Percentiles rank a stretch among this genome's conserved stretches.
Conservation (phyloP, 2,113 vertebrate genomes). For the pig (Sus scrofa) region DNA sequence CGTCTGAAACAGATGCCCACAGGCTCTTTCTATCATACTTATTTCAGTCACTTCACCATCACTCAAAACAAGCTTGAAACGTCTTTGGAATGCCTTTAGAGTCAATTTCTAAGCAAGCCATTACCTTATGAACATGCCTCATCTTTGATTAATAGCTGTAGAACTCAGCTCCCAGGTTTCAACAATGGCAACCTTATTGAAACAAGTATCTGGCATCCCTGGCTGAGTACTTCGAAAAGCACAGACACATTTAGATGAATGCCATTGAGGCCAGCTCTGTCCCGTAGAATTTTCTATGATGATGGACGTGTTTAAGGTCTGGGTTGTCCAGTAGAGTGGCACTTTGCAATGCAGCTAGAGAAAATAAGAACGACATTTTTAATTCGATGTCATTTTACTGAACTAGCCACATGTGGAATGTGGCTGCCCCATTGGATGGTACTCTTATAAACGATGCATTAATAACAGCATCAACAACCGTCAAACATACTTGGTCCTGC, state of each 20-base stretch:
- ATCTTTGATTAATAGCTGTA: neutral
- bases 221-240: neutral
- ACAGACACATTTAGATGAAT: neutral
- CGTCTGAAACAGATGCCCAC: neutral
- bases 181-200: neutral
- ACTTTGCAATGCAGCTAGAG: neutral
- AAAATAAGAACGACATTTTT: neutral
- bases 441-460: neutral
- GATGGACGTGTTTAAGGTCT: neutral
- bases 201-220: neutral
- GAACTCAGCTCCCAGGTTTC: neutral
- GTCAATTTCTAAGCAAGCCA: constrained; percentile 12
- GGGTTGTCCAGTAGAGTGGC: neutral
- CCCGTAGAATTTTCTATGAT: neutral
- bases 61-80: constrained; percentile 13
- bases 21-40: neutral
- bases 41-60: neutral
- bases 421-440: accelerated
- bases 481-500: neutral
- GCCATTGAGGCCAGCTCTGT: neutral
- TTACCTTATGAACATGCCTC: neutral
- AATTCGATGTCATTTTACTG: neutral
- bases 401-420: neutral
- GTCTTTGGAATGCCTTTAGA: neutral
- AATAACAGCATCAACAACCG: no score